Percentiles rank a stretch among this genome's conserved stretches.
Conservation (phyloP, 2,113 vertebrate genomes). For the Solea solea region DNA sequence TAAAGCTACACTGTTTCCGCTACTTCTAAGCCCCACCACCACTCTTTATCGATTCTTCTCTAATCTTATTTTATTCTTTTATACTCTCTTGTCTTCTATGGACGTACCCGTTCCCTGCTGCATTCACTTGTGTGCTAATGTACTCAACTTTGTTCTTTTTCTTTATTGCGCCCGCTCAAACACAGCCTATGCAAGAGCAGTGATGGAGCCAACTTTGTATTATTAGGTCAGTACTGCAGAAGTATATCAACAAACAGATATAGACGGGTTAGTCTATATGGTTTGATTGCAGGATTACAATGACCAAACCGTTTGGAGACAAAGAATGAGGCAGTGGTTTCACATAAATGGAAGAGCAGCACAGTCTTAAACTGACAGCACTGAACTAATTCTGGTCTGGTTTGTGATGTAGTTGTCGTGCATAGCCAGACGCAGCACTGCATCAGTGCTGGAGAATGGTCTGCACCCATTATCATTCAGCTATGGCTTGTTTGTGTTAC, state of each 20-base stretch:
- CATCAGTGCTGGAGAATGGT: not conserved
- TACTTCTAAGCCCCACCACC: not conserved
- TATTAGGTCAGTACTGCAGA: no score
- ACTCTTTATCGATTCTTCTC: not conserved
- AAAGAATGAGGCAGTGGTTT: no score
- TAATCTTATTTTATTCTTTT: constrained; percentile 17
- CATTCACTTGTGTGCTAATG: not conserved
- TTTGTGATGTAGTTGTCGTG: no score
- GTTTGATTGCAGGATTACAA: no score
- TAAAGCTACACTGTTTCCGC: constrained; percentile 16
- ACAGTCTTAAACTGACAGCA: no score
- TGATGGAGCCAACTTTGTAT: no score
- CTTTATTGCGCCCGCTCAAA: not conserved
- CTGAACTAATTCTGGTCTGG: no score
- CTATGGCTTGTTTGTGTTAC: not conserved
- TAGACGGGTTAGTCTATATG: no score
- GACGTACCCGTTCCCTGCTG: not conserved
- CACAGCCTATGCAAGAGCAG: not conserved
- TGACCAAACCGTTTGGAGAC: no score
- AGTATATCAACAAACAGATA: no score
- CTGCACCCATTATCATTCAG: not conserved
- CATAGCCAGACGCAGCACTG: no score
- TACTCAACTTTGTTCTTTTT: not conserved
- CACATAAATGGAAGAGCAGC: no score
- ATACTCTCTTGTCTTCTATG: not conserved